Percentiles rank a stretch among this genome's conserved stretches.
phyloP scores from a whole-genome alignment of 2,113 vertebrate genomes.

The Condylura cristata region DNA sequence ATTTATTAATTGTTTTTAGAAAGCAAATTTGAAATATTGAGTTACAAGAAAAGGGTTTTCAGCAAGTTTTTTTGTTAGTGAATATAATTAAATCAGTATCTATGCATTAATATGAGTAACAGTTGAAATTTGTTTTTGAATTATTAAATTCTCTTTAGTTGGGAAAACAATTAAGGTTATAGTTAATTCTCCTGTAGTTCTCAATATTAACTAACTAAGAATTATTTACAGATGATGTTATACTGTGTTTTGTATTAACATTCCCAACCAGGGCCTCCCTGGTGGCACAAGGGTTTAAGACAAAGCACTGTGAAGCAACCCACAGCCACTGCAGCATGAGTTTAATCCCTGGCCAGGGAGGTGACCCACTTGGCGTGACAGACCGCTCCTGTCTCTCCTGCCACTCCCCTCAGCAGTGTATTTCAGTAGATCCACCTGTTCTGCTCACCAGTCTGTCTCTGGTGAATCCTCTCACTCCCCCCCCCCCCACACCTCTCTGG shows the following conservation, averaged over 20 bases:
- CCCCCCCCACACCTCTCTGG: no score
- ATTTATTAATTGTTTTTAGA: constrained; percentile 32
- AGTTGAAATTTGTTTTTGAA: neutral
- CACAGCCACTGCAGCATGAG: no score
- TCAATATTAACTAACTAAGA: neutral
- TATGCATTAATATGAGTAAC: neutral
- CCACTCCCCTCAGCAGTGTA: no score
- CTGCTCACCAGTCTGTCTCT: no score
- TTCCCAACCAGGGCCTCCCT: no score
- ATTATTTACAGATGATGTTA: neutral
- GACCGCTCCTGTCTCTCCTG: no score
- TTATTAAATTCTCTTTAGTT: constrained; percentile 20
- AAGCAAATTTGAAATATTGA: constrained; percentile 29
- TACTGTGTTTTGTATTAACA: neutral
- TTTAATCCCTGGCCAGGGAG: no score
- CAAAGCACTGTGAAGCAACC: no score
- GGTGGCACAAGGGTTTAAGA: no score
- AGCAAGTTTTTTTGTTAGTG: neutral
- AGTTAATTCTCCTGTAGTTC: constrained; percentile 10
- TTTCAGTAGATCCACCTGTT: no score
- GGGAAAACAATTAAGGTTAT: neutral
- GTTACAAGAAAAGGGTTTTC: neutral
- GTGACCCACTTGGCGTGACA: no score
- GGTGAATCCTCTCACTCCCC: no score
- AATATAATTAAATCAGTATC: neutral